Evolutionary conservation across 2,888 invertebrate species (phyloP).

Genomic region (Leucania comma): DNA sequence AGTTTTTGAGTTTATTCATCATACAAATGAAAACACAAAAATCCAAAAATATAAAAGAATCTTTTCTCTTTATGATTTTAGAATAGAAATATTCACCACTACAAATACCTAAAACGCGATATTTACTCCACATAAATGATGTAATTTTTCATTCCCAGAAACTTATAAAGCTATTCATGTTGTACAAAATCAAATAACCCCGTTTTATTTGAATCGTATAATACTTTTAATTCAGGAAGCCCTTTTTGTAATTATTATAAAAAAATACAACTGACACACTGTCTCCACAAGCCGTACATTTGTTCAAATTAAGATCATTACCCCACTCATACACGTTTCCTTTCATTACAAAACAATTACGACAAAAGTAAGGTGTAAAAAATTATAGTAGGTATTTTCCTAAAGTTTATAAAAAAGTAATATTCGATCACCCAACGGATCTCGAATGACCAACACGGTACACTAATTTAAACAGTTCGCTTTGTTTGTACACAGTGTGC

Average conservation of each 20-base stretch:
- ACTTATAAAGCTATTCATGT: too few species aligned
- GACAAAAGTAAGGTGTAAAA: slow-evolving; percentile 44
- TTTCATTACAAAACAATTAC: slow-evolving; percentile 58
- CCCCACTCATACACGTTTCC: slow-evolving; percentile 40
- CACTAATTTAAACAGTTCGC: slow-evolving; percentile 56
- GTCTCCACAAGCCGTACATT: slow-evolving; percentile 19
- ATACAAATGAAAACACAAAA: too few species aligned
- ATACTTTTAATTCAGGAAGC: background rate
- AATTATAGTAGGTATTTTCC: slow-evolving; percentile 49
- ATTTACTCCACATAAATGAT: too few species aligned
- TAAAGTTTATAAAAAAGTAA: slow-evolving; percentile 51
- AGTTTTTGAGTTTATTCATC: too few species aligned
- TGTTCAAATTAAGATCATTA: slow-evolving; percentile 48
- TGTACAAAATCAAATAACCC: too few species aligned
- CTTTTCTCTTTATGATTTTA: too few species aligned
- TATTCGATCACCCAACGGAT: slow-evolving; percentile 63
- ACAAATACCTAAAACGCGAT: too few species aligned
- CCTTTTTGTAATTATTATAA: slow-evolving; percentile 4
- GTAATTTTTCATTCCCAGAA: too few species aligned
- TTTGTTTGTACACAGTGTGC: slow-evolving; percentile 59
- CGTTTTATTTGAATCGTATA: background rate
- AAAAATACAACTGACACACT: slow-evolving; percentile 7
- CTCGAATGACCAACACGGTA: slow-evolving; percentile 72
- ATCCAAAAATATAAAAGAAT: too few species aligned
- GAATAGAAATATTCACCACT: too few species aligned